These are phyloP conservation scores for Plectus sambesii DNA, from an alignment of 1,140 invertebrate genomes.

Conservation along the genomic window DNA sequence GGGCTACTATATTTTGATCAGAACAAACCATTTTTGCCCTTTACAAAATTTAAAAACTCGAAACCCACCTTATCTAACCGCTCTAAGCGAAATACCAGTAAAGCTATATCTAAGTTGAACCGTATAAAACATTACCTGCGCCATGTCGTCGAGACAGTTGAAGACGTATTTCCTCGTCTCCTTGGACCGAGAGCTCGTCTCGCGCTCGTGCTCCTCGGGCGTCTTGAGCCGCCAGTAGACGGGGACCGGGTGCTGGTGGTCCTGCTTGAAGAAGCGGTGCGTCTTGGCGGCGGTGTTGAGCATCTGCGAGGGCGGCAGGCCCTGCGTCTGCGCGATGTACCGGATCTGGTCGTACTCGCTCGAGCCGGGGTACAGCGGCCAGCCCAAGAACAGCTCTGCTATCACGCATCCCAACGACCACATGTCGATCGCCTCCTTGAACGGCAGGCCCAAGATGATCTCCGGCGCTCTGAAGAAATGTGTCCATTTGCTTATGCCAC, in stretches of 20 bases:
- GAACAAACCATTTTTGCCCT: too few species aligned
- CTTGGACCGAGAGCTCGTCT: slow-evolving; percentile 96
- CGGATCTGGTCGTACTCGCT: slow-evolving; percentile 99
- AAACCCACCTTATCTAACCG: too few species aligned
- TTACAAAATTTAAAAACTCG: too few species aligned
- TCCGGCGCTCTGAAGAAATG: slow-evolving; percentile 75
- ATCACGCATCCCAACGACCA: slow-evolving; percentile 99
- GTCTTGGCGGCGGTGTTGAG: slow-evolving; percentile 97
- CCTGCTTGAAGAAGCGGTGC: slow-evolving; percentile 83
- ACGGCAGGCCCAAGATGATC: slow-evolving; percentile 91
- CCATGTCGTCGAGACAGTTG: slow-evolving; percentile 97
- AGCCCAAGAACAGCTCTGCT: slow-evolving; percentile 95
- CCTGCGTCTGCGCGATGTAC: slow-evolving; percentile 78
- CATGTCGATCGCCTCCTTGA: slow-evolving; percentile 99
- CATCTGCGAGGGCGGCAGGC: slow-evolving; percentile 93
- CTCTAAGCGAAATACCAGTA: too few species aligned
- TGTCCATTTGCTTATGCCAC: not conserved
- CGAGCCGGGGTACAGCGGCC: slow-evolving; percentile 97
- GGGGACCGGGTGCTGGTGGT: slow-evolving; percentile 1
- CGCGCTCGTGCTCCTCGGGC: slow-evolving; percentile 91
- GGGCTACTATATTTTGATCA: too few species aligned
- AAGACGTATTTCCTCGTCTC: slow-evolving; percentile 99
- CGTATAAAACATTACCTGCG: slow-evolving; percentile 52
- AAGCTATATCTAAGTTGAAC: not conserved
- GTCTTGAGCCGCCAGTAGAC: slow-evolving; percentile 54